Base-by-base conservation (phyloP, 2,888 invertebrate genomes). In the Aphidius colemani region DNA sequence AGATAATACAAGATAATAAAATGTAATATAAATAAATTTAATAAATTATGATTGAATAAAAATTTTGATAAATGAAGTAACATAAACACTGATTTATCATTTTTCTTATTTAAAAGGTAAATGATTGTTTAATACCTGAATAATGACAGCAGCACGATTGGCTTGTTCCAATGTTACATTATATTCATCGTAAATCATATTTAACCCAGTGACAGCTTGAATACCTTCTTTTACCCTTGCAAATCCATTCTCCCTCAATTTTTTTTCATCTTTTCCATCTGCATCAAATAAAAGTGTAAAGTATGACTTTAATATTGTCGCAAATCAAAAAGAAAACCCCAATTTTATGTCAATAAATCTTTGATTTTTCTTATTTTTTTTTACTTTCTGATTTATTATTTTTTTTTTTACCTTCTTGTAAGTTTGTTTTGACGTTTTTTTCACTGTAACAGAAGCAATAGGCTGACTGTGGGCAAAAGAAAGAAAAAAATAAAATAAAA, bases 391-490 rank as follows among this genome's bases (percentile, higher is more conserved):
- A 44, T 45, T 56, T 56, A 9, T 10, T n/a, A n/a, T 56, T 45
- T 56, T 44, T 43, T 45, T 40, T 45, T 61, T 46, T 58, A 64
- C 61, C 57, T 48, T 68, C 57, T 51, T 59, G 55, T 46, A 60
- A 59, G 61, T 66, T 64, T 51, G 64, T 64, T 61, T 58, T 63
- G 13, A 18, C 13, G 53, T 75, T 76, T 60, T 72, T 73, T 57
- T 75, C 69, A 0, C 69, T 68, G 63, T 75, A 78, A 56, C 75
- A 78, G 13, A 76, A 74, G 18, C 71, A 74, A 65, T 78, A 78
- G 46, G 75, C 72, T 30, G 72, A 69, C 77, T 78, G 48, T 7
- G 13, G 7, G 45, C 9, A 53, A 11, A 45, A 44, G 18, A 11
- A 30, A 46, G 10, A 40, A 2, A 10, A 41, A 7, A 45, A 51